Percentiles rank a stretch among this genome's conserved stretches.
Conservation (phyloP, 2,797 vertebrate species). For the Eurystomus glaucurus region DNA sequence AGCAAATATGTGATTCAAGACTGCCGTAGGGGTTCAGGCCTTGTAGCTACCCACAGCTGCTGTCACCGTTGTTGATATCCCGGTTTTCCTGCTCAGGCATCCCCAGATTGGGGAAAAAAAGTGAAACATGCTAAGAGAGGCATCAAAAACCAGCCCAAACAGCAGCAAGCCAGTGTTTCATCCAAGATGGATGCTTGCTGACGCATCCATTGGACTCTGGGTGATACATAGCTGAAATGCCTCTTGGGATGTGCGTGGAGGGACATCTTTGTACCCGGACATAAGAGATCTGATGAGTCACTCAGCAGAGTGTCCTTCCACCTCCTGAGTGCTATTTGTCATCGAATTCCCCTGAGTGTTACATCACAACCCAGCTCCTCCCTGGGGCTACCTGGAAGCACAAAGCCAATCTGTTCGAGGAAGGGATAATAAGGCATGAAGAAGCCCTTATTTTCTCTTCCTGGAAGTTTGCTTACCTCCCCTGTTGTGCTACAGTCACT, state of each 20-base stretch:
- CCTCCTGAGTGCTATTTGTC: neutral
- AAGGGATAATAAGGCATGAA: neutral
- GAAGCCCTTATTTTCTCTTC: neutral
- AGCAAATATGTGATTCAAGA: neutral
- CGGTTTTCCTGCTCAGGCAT: neutral
- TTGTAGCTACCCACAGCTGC: neutral
- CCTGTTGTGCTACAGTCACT: rapidly evolving
- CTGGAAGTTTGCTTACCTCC: neutral
- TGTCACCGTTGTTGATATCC: neutral
- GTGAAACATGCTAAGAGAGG: too few species aligned
- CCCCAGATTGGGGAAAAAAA: neutral
- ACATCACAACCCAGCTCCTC: neutral
- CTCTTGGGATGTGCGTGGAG: neutral
- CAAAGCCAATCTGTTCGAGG: neutral
- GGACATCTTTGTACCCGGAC: neutral
- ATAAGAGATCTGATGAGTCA: neutral
- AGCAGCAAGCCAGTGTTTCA: neutral
- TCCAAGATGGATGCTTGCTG: neutral
- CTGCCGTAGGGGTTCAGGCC: neutral
- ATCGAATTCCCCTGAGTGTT: neutral
- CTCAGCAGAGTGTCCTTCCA: neutral
- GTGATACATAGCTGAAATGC: neutral
- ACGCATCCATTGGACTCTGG: neutral
- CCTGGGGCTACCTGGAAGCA: slow-evolving; percentile 34
- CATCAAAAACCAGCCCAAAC: neutral